Base-by-base conservation (phyloP, 2,113 vertebrate genomes). In the Pyxicephalus adspersus region DNA sequence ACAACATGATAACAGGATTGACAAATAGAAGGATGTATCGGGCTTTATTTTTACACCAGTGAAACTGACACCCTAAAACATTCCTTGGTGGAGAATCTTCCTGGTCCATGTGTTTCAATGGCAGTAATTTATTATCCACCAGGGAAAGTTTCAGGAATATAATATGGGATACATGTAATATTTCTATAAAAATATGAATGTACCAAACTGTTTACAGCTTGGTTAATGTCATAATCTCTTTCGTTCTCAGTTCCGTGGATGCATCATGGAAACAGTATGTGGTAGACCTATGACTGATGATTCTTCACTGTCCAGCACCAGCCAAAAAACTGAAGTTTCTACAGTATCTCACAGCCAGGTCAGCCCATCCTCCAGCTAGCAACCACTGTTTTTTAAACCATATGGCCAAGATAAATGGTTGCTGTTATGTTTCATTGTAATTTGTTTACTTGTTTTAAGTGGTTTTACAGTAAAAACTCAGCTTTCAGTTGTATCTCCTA, bases 181-280 rank as follows among this genome's bases (percentile, higher is more conserved):
- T n/a, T n/a, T n/a, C n/a, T n/a, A n/a, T n/a, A n/a, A n/a, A n/a
- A n/a, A n/a, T n/a, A n/a, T 45, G 2, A 45, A 45, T 45, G 38
- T 45, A 45, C n/a, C n/a, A n/a, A n/a, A n/a, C n/a, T n/a, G n/a
- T n/a, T n/a, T 45, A 45, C 8, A 45, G 6, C 15, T 45, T 45
- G 38, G 38, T 45, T 45, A 45, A 45, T 45, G 8, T 45, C 38
- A 45, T 45, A 20, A 0, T 64, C 25, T 55, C 4, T 23, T 26
- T 64, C 19, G 28, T 64, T 34, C 28, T 51, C 79, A 96, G 95
- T 96, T 96, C 86, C 89, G 89, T 0, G 90, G 86, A 70, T 94
- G 94, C 86, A 94, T 95, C 87, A 87, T 93, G 94, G 91, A 95
- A 84, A 93, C 89, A 1, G 89, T 94, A 58, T 95, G 93, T 16